A percentile compares a stretch with the other conserved stretches of the same genome.
These are phyloP conservation scores for Piezodorus guildinii DNA, from an alignment of 1,140 invertebrate species.

Conservation along the genomic window DNA sequence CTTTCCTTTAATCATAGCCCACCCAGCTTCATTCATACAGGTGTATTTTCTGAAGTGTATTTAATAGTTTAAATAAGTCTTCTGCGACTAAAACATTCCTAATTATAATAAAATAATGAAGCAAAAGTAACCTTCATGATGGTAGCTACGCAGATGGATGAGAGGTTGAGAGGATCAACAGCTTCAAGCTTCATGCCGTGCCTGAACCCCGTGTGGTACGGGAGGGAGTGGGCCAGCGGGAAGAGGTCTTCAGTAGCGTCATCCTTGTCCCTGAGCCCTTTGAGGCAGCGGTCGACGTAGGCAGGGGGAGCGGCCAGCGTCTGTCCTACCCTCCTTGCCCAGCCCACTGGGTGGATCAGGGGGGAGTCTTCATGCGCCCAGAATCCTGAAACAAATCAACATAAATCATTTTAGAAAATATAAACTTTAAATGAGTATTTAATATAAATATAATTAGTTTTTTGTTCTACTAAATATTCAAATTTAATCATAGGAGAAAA, in stretches of 20 bases:
- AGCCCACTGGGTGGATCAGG: conserved; percentile 88
- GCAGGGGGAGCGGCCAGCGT: conserved; percentile 66
- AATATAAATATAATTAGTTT: no score
- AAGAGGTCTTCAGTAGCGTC: conserved; percentile 69
- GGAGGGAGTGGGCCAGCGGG: conserved; percentile 37
- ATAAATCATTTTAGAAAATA: background rate
- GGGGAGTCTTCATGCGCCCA: conserved; percentile 95
- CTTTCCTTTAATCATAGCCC: no score
- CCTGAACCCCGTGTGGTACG: conserved; percentile 44
- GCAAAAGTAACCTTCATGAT: conserved; percentile 58
- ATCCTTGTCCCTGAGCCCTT: conserved; percentile 45
- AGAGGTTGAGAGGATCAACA: conserved; percentile 89
- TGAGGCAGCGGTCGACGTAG: conserved; percentile 54
- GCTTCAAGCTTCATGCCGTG: conserved; percentile 94
- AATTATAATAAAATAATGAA: no score
- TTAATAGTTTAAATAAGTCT: no score
- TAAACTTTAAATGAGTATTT: no score
- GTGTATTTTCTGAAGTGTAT: no score
- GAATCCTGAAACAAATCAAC: conserved; percentile 44
- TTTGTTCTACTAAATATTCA: no score
- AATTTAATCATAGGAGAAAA: no score
- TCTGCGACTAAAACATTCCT: no score
- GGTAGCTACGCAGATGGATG: conserved; percentile 87
- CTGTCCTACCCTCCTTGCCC: conserved; percentile 74
- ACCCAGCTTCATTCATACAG: no score